Evolutionary conservation across 1,140 invertebrate species (phyloP), one percentile per base, ranked within the genome.

Genomic region (Micrasema longulum): DNA sequence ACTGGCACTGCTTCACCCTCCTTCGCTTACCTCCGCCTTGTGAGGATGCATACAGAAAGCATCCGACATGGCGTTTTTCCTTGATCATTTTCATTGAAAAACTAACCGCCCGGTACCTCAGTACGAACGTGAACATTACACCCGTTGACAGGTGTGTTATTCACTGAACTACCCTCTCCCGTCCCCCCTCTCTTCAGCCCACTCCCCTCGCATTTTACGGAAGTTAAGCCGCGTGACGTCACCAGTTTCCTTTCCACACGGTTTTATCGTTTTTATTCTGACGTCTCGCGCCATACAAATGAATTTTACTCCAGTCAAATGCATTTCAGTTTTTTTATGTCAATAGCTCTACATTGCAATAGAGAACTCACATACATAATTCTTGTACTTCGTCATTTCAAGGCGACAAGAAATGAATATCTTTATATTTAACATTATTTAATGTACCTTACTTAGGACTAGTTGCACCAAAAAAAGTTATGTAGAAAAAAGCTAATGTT

Each of bases 231-330:
- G 26, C 67, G 57, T 71, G 69, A 71, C 57, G 70, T 65, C 63
- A 57, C 50, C 31, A 38, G 70, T 66, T 72, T 72, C 70, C 70
- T 72, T 35, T 50, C 60, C 31, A 14, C 26, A 57, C 36, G 65
- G 63, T 72, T 72, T 64, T 72, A 72, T 72, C 70, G 55, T 72
- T 68, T 68, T 72, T 72, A 53, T 52, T 22, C 45, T 67, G 70
- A 53, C 70, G 53, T 71, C n/a, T 65, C 52, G 41, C 45, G 18
- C 69, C 53, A 47, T 64, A 64, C 60, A 47, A 45, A 47, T 60
- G 55, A 60, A 14, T 38, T 60, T 38, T 38, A 60, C 41, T 41
- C 60, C 41, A 43, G 57, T 62, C 38, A 64, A 45, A 64, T 47
- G 11, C 20, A 22, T 62, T 23, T 14, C 12, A 45, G 16, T 45